phyloP scores from a whole-genome alignment of 2,113 vertebrate species.

The Lophochroa leadbeateri region DNA sequence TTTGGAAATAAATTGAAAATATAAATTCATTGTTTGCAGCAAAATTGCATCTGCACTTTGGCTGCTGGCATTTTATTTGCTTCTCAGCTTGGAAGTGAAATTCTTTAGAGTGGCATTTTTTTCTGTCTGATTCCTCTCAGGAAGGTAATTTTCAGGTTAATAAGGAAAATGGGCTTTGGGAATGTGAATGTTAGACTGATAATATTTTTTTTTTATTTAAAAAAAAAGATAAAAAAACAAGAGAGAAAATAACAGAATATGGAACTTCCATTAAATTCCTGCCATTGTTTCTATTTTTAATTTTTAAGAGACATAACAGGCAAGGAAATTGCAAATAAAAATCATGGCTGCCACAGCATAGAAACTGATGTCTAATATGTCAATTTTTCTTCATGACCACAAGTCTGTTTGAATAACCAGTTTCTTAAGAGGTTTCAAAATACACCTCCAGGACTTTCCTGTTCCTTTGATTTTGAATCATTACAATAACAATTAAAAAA shows the following conservation, averaged over 20 bases:
- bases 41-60: not conserved
- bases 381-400: not conserved
- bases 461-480: not conserved
- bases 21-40: not conserved
- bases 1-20: slow-evolving; percentile 16
- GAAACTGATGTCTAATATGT: not conserved
- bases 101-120: not conserved
- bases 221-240: not conserved
- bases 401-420: not conserved
- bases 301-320: not conserved
- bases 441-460: not conserved
- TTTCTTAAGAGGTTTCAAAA: not conserved
- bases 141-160: not conserved
- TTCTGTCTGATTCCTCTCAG: not conserved
- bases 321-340: not conserved
- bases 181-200: not conserved
- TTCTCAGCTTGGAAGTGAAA: not conserved
- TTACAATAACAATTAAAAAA: not conserved
- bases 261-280: not conserved
- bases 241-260: not conserved
- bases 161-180: not conserved
- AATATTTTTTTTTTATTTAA: not conserved
- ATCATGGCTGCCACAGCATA: not conserved
- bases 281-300: not conserved
- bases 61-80: not conserved